Evolutionary conservation across 2,113 vertebrate genomes (phyloP), one percentile per base, ranked within the genome.

Genomic region (Isichthys henryi): DNA sequence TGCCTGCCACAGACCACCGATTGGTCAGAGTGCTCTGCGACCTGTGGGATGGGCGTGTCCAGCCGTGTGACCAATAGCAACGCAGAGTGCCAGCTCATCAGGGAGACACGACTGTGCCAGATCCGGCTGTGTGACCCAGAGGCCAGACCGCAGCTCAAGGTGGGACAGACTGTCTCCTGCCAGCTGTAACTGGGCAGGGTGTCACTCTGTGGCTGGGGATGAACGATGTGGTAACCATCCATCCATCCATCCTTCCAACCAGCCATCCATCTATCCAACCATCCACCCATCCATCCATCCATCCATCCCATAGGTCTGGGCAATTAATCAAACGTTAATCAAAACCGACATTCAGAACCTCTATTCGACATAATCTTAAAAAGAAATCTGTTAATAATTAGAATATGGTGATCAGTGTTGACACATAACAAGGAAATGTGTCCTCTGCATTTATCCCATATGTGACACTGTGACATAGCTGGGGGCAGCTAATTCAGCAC

Each of bases 31-130:
- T 96, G 95, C 74, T 96, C 95, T 53, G 90, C 93, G 66, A 93
- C 93, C 15, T 96, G 96, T n/a, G 95, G 95, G 46, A 95, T 95
- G 91, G 96, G 96, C 86, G 74, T 96, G 50, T 96, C 96, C 9
- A 95, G 94, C 88, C 93, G 95, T 0, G 94, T 96, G 87, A 96
- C 94, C 92, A 96, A 95, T 35, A 84, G 89, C 87, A 96, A 96
- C 91, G 90, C 91, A 17, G 92, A 92, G 70, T 96, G 96, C 91
- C 94, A 89, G 15, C 89, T 96, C 53, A 89, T 94, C 88, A 91
- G 89, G 88, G 96, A 96, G 91, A 95, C 91, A 5, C 92, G 96
- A 3, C 92, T 96, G 45, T 96, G 96, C 84, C 94, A 94, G 91
- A 91, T 96, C 88, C 91, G 89, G 0, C 86, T 90, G 9, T 96